Evolutionary conservation across 1,140 invertebrate species (phyloP).

Genomic region (Aphidius gifuensis): DNA sequence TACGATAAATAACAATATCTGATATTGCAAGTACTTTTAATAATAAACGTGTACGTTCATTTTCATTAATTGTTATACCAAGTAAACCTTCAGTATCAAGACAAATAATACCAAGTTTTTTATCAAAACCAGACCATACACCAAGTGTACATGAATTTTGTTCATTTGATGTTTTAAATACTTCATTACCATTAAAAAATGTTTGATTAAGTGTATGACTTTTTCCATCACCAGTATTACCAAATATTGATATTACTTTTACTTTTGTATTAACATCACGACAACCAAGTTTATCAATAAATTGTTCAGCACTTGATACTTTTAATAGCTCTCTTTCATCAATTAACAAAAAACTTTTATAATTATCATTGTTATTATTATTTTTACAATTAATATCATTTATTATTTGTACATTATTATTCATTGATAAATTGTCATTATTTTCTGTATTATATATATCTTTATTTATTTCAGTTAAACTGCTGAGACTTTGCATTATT

Average conservation of each 20-base stretch:
- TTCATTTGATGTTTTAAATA: conserved; percentile 71
- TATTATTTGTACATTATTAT: conserved; percentile 14
- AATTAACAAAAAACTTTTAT: conserved; percentile 57
- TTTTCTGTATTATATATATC: conserved; percentile 22
- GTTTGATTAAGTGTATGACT: conserved; percentile 79
- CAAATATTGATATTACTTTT: conserved; percentile 85
- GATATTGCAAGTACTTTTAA: conserved; percentile 74
- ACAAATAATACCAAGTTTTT: conserved; percentile 64
- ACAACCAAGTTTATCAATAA: conserved; percentile 55
- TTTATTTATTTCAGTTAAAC: conserved; percentile 33
- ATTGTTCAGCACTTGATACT: conserved; percentile 55
- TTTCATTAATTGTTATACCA: conserved; percentile 65
- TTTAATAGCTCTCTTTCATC: conserved; percentile 58
- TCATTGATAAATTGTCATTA: conserved; percentile 21
- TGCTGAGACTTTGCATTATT: conserved; percentile 44
- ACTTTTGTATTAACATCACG: conserved; percentile 56
- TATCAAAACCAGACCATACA: conserved; percentile 76
- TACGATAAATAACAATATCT: conserved; percentile 79
- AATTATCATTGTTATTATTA: conserved; percentile 18
- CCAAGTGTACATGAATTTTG: conserved; percentile 77
- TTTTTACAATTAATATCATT: background rate
- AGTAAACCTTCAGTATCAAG: conserved; percentile 80
- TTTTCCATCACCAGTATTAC: conserved; percentile 84
- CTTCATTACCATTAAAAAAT: conserved; percentile 73
- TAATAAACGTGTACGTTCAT: conserved; percentile 70